These are phyloP conservation scores for Polymixis lichenea DNA, from an alignment of 2,888 invertebrate species.

Conservation along the genomic window DNA sequence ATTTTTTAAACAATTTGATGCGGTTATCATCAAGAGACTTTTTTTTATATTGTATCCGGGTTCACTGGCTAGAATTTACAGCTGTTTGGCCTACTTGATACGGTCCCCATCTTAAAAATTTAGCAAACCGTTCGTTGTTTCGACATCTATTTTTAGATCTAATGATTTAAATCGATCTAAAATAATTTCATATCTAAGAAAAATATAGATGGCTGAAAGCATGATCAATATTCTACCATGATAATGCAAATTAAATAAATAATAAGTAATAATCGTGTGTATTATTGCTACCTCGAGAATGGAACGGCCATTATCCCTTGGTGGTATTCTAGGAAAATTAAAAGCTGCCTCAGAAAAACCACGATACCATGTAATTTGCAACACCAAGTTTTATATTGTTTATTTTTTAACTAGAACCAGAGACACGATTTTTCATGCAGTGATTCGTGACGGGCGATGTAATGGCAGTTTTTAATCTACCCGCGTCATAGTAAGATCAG, in stretches of 20 bases:
- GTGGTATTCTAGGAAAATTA: slow-evolving; percentile 36
- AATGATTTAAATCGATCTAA: slow-evolving; percentile 36
- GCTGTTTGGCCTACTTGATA: slow-evolving; percentile 52
- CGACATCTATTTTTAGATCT: slow-evolving; percentile 28
- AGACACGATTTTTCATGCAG: slow-evolving; percentile 59
- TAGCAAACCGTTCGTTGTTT: slow-evolving; percentile 27
- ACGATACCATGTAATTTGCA: slow-evolving; percentile 30
- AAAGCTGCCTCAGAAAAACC: slow-evolving; percentile 14
- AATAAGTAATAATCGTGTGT: neutral
- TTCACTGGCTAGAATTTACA: slow-evolving; percentile 49
- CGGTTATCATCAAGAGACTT: neutral
- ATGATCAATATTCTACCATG: neutral
- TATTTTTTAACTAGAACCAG: slow-evolving; percentile 35
- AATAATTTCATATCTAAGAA: slow-evolving; percentile 1
- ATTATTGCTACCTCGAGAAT: neutral
- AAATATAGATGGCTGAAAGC: neutral
- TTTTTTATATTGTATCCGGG: slow-evolving; percentile 50
- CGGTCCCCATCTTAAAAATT: slow-evolving; percentile 48
- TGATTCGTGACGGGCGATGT: slow-evolving; percentile 57
- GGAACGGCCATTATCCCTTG: slow-evolving; percentile 2
- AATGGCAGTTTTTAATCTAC: slow-evolving; percentile 50
- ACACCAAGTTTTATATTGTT: slow-evolving; percentile 24
- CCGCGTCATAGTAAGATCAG: slow-evolving; percentile 31
- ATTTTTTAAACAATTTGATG: slow-evolving; percentile 6
- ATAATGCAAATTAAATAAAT: neutral